Evolutionary conservation across 2,888 invertebrate species (phyloP).

Genomic region (Cepaea hortensis): DNA sequence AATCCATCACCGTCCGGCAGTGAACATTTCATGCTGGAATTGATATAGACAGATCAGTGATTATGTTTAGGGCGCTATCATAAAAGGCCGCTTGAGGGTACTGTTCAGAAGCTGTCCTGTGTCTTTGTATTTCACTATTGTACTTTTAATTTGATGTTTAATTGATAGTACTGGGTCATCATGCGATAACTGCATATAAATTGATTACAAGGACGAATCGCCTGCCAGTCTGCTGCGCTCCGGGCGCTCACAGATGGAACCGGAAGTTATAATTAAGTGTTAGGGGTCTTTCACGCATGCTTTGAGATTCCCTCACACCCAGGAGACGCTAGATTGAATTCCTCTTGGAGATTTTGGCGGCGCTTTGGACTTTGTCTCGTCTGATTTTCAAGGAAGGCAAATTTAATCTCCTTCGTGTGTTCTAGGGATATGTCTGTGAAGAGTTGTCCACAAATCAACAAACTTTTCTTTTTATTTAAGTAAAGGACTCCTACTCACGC

Average conservation of each 20-base stretch:
- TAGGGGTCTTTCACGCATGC: conserved; percentile 32
- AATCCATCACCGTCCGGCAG: too few species aligned
- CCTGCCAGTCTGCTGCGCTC: conserved; percentile 10
- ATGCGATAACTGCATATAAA: too few species aligned
- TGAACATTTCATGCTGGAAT: too few species aligned
- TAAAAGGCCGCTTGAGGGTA: background rate
- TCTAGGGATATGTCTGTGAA: too few species aligned
- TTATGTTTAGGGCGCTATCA: too few species aligned
- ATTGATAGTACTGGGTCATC: background rate
- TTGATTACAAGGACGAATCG: conserved; percentile 31
- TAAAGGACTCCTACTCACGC: too few species aligned
- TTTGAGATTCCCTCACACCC: conserved; percentile 9
- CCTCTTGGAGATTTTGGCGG: conserved; percentile 1
- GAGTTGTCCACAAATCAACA: too few species aligned
- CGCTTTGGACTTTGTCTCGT: too few species aligned
- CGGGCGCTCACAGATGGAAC: background rate
- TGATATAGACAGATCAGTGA: too few species aligned
- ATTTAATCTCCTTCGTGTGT: too few species aligned
- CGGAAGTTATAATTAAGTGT: background rate
- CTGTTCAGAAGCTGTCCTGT: background rate
- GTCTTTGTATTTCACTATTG: background rate
- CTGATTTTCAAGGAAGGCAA: too few species aligned
- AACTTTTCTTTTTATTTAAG: too few species aligned
- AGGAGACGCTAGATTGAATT: conserved; percentile 25
- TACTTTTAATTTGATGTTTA: background rate